Conservation (phyloP, 2,888 invertebrate genomes). For the Rhopalosiphum nymphaeae region DNA sequence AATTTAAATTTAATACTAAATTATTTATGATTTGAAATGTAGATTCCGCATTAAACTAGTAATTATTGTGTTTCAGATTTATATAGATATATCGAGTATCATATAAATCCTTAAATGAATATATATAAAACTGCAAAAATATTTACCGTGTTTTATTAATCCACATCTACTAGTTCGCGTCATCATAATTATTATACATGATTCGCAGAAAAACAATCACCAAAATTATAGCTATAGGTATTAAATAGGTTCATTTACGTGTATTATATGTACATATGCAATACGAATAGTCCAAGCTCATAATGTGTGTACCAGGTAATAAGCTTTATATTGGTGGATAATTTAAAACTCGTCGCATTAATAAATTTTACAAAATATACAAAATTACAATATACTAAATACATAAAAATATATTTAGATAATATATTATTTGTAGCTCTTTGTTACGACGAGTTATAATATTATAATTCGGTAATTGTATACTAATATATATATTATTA, state of each 20-base stretch:
- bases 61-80: conserved; percentile 30
- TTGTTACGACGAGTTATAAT: neutral
- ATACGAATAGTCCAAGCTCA: neutral
- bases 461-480: neutral
- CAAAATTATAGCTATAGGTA: neutral
- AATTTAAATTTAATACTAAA: conserved; percentile 53
- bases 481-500: neutral
- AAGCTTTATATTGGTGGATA: too few species aligned
- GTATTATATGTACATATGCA: neutral
- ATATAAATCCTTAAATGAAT: neutral
- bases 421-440: neutral
- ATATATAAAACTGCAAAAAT: neutral
- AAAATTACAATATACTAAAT: neutral
- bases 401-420: neutral
- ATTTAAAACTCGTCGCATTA: neutral
- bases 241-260: neutral
- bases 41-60: conserved; percentile 42
- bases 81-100: conserved; percentile 7
- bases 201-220: neutral
- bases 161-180: neutral
- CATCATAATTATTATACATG: neutral
- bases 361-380: neutral
- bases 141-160: conserved; percentile 10
- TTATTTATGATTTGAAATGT: conserved; percentile 47
- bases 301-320: neutral